Base-by-base conservation (phyloP, 2,797 vertebrate species). In the Clarias pachynema region DNA sequence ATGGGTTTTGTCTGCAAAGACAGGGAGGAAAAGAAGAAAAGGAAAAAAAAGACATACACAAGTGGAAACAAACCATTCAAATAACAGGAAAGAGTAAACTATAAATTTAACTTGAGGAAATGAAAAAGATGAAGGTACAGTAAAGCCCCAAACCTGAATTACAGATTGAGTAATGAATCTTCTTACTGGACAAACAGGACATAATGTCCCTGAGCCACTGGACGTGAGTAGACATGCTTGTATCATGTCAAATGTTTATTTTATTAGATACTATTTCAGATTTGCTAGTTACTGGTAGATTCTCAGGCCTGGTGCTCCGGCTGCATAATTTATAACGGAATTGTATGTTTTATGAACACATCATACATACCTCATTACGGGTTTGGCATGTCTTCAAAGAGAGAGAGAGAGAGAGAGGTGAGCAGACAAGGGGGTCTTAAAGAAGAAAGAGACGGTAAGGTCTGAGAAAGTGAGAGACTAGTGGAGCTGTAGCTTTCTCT, bases 401-500 rank as follows among this genome's bases (percentile, higher is more conserved):
- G 49, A 29, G 6, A 8, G 40, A 14, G 16, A 56, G 6, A 56
- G 15, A 78, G 57, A 37, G 44, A 60, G 59, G 12, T 79, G 10
- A 40, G 65, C n/a, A 29, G 62, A 34, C 56, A 29, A 77, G 37
- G 34, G n/a, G 14, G 8, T 1, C 44, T 44, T 44, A 44, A 8
- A 65, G 44, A 75, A 60, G 44, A 31, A n/a, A 69, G 53, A 53
- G 44, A 9, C 15, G 57, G 74, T 16, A 22, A 65, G 63, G 79
- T 63, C 56, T 63, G 44, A 75, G 72, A 72, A 81, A 78, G 44
- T 74, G 72, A 74, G n/a, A 74, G n/a, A 53, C 49, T 57, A 1
- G 16, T 3, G 16, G 26, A 20, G 75, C 81, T 86, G 40, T 87
- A 82, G 65, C 73, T 85, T 66, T 72, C 68, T 89, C 34, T 73